Evolutionary conservation across 2,113 vertebrate species (phyloP).

Genomic region (Thymallus thymallus): DNA sequence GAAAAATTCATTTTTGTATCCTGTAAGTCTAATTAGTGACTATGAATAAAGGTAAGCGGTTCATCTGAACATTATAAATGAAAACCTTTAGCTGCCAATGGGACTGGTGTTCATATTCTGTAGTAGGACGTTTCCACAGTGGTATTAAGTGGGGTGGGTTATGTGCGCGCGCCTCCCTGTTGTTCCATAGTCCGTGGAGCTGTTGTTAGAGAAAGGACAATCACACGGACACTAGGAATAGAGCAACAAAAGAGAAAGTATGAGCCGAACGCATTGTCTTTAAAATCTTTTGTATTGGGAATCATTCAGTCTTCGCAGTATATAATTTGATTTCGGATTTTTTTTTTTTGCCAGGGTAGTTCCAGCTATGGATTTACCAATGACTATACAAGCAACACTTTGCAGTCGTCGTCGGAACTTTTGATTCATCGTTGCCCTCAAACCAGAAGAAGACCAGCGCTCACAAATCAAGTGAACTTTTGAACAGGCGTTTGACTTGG

Average conservation of each 20-base stretch:
- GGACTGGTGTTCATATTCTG: background rate
- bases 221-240: conserved; percentile 44
- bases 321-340: background rate
- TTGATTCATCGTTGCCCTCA: conserved; percentile 38
- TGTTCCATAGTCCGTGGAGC: conserved; percentile 50
- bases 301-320: background rate
- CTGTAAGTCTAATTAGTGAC: conserved; percentile 6
- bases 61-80: background rate
- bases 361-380: conserved; percentile 60
- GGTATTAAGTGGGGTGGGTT: conserved; percentile 14
- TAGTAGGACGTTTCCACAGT: background rate
- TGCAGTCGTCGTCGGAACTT: conserved; percentile 44
- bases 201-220: conserved; percentile 56
- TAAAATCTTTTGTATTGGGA: background rate
- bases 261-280: conserved; percentile 9
- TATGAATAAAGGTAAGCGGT: conserved; percentile 12
- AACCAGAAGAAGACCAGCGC: conserved; percentile 9
- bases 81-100: background rate
- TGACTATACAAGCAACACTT: conserved; percentile 43
- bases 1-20: conserved; percentile 23
- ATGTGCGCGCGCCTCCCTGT: conserved; percentile 46
- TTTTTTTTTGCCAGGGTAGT: conserved; percentile 16
- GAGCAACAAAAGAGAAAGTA: conserved; percentile 55
- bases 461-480: conserved; percentile 23
- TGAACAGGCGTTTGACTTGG: conserved; percentile 26